phyloP scores from a whole-genome alignment of 2,797 vertebrate genomes.

The Tragopan temminckii region DNA sequence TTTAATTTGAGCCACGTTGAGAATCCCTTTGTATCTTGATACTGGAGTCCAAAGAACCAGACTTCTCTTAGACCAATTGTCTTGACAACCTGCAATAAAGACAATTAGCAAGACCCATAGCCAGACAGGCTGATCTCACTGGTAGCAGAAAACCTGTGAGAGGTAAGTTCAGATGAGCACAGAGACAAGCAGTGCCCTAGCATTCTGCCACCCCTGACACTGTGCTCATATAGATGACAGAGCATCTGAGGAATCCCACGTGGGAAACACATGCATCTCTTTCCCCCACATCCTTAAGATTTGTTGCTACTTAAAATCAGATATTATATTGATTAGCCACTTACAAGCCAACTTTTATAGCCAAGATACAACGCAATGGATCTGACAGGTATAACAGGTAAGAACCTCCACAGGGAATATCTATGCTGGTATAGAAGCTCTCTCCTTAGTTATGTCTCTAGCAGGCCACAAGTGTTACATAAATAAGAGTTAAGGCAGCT shows the following conservation, averaged over 20 bases:
- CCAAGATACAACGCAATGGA: neutral
- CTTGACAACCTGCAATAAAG: constrained; percentile 91
- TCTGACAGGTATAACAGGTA: neutral
- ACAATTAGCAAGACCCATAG: neutral
- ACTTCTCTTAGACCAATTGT: constrained; percentile 97
- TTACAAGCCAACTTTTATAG: neutral
- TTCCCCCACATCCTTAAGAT: neutral
- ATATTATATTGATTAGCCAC: neutral
- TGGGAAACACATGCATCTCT: neutral
- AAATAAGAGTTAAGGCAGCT: neutral
- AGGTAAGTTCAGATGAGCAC: neutral
- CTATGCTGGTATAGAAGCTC: neutral
- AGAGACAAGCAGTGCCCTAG: neutral
- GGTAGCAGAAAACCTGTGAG: accelerated
- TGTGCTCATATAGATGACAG: accelerated
- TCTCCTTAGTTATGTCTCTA: neutral
- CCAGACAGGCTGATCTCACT: neutral
- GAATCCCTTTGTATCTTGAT: constrained; percentile 98
- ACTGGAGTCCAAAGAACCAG: constrained; percentile 99
- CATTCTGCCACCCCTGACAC: neutral
- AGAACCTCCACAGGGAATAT: neutral
- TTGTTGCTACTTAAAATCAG: neutral
- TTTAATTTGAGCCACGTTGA: constrained; percentile 98
- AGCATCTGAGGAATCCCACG: neutral
- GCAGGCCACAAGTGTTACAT: neutral